Conservation (phyloP, 2,888 invertebrate genomes). For the Phaedon cochleariae region DNA sequence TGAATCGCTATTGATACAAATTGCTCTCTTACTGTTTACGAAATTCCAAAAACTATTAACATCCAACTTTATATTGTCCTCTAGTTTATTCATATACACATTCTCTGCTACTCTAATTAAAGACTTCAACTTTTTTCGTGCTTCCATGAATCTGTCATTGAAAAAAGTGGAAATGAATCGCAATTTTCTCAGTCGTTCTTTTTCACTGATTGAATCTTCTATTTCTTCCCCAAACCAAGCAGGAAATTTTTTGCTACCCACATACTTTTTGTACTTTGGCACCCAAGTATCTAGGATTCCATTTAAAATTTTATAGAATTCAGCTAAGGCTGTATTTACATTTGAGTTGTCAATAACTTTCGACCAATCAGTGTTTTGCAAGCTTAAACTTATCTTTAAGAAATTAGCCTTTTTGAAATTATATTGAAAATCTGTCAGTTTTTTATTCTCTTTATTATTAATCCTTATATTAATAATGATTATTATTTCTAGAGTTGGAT, state of each 20-base stretch:
- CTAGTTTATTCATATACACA: not conserved
- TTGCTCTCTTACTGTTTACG: too few species aligned
- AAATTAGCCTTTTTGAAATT: slow-evolving; percentile 3
- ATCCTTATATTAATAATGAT: not conserved
- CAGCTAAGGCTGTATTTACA: slow-evolving; percentile 4
- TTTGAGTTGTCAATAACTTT: not conserved
- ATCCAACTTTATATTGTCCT: not conserved
- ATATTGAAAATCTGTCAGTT: not conserved
- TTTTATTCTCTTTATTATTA: not conserved
- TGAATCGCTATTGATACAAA: too few species aligned
- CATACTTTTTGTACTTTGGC: too few species aligned
- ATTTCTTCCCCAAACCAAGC: too few species aligned
- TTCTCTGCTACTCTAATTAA: too few species aligned
- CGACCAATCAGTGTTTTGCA: not conserved
- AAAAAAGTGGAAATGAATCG: too few species aligned
- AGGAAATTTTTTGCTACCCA: too few species aligned
- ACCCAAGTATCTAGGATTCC: not conserved
- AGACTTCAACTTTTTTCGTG: too few species aligned
- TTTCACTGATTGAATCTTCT: too few species aligned
- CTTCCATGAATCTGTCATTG: too few species aligned
- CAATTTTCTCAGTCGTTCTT: too few species aligned
- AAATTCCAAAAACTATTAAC: not conserved
- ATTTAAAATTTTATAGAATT: slow-evolving; percentile 4
- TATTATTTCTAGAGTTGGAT: slow-evolving; percentile 4
- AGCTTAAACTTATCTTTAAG: not conserved